Evolutionary conservation across 1,140 invertebrate genomes (phyloP).

Genomic region (Solen grandis): DNA sequence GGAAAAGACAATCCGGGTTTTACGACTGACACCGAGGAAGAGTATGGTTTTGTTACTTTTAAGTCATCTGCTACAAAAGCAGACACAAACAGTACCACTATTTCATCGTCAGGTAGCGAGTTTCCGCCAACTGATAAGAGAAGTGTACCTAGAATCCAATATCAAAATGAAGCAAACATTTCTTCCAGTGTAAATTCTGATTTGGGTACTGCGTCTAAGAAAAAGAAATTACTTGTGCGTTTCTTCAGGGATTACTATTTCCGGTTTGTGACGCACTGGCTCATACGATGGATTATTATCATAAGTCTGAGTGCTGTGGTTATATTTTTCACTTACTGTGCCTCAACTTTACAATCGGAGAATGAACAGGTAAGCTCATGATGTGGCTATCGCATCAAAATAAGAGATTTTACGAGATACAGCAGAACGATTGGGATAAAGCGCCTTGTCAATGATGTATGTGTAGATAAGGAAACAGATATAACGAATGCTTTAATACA

Average conservation of each 20-base stretch:
- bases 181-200: no score
- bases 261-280: slow-evolving; percentile 57
- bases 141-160: no score
- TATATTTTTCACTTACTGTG: slow-evolving; percentile 51
- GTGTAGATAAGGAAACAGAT: no score
- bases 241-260: slow-evolving; percentile 63
- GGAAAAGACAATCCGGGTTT: slow-evolving; percentile 27
- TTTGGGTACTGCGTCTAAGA: background rate
- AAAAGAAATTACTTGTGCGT: slow-evolving; percentile 42
- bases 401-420: no score
- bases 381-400: background rate
- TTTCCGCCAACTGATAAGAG: background rate
- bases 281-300: slow-evolving; percentile 61
- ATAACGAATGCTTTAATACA: no score
- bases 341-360: slow-evolving; percentile 58
- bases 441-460: no score
- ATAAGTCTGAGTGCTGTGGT: slow-evolving; percentile 40
- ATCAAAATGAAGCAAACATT: no score
- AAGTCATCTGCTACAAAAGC: background rate
- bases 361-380: slow-evolving; percentile 64
- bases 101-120: background rate
- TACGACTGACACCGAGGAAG: slow-evolving; percentile 10
- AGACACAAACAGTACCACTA: background rate
- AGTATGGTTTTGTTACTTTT: slow-evolving; percentile 39
- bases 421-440: no score